A percentile compares a stretch with the other conserved stretches of the same genome.
These are phyloP conservation scores for Tragopan temminckii DNA, from an alignment of 2,797 vertebrate species.

Conservation along the genomic window DNA sequence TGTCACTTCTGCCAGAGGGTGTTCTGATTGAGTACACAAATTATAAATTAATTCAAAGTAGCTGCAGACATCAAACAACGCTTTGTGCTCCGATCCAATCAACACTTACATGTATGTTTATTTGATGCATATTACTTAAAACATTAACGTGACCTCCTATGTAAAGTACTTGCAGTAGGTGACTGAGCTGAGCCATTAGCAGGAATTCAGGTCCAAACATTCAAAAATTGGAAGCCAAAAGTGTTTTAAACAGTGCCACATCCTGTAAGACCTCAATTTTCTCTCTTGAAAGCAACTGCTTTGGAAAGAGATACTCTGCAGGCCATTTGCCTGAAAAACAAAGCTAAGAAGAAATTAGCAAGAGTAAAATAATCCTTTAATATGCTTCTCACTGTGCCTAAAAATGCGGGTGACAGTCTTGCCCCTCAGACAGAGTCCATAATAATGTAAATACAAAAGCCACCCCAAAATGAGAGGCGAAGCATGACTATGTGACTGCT, in stretches of 20 bases:
- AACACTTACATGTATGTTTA: neutral
- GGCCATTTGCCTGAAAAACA: neutral
- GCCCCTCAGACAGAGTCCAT: neutral
- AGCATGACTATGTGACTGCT: neutral
- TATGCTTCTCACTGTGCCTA: neutral
- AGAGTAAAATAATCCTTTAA: slow-evolving; percentile 17
- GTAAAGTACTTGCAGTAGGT: neutral
- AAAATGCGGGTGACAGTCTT: neutral
- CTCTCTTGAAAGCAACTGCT: neutral
- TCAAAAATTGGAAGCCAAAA: neutral
- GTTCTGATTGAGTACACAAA: neutral
- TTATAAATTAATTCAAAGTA: neutral
- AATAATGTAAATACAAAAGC: neutral
- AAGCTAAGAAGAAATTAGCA: slow-evolving; percentile 8
- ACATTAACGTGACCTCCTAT: neutral
- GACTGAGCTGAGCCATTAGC: neutral
- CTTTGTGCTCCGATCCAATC: neutral
- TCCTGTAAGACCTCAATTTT: neutral
- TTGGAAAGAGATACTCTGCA: neutral
- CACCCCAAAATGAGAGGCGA: neutral
- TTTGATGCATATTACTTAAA: neutral
- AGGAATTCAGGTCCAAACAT: neutral
- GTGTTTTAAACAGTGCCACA: neutral
- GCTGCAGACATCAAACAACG: neutral
- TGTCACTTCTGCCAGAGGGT: neutral